A percentile compares a stretch with the other conserved stretches of the same genome.
Conservation (phyloP, 2,113 vertebrate species). For the Oxyruncus cristatus region DNA sequence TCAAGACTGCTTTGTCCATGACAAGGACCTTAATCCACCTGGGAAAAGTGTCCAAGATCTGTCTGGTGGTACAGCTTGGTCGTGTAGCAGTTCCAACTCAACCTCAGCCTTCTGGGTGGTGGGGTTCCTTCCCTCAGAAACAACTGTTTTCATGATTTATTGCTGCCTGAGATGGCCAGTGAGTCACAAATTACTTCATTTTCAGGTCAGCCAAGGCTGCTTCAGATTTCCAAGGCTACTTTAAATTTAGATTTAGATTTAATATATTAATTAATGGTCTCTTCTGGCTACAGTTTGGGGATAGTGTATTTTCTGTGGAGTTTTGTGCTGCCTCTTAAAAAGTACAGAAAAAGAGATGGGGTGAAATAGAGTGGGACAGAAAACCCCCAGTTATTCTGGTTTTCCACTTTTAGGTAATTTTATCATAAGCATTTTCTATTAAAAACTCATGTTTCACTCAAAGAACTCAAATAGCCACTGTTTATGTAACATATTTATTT, state of each 20-base stretch:
- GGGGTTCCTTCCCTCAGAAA: background rate
- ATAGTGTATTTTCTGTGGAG: background rate
- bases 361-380: background rate
- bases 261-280: background rate
- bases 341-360: background rate
- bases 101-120: background rate
- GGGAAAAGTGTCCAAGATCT: background rate
- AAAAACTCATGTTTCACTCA: background rate
- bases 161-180: background rate
- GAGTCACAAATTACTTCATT: background rate
- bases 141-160: background rate
- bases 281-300: background rate
- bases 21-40: background rate
- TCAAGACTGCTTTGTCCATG: background rate
- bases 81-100: background rate
- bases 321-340: background rate
- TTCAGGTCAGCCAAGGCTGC: background rate
- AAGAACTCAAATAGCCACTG: background rate
- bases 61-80: background rate
- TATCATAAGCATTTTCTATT: background rate
- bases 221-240: background rate
- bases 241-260: background rate
- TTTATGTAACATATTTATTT: background rate
- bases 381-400: background rate
- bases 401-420: background rate